Conservation (phyloP, 92 coral and sea anemone species). For the Micromussa lordhowensis region DNA sequence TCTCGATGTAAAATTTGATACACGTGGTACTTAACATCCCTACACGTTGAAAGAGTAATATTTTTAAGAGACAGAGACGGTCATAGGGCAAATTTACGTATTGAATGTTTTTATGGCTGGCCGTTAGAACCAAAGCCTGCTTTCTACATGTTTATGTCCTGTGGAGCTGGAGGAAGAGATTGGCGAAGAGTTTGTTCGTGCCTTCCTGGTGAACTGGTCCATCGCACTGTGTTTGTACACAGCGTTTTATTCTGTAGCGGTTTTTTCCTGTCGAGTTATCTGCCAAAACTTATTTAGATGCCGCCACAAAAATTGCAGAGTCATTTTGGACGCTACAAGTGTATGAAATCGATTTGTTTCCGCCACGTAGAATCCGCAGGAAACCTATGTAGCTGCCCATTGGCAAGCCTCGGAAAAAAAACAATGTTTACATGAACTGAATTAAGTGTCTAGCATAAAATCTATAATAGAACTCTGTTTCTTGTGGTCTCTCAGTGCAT, state of each 20-base stretch:
- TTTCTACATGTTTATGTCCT: too few relatives aligned
- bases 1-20: not conserved
- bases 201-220: too few relatives aligned
- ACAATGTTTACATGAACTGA: too few relatives aligned
- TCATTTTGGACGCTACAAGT: not conserved
- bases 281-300: too few relatives aligned
- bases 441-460: too few relatives aligned
- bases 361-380: constrained; percentile 2
- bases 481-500: not conserved
- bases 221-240: too few relatives aligned
- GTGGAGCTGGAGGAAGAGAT: too few relatives aligned
- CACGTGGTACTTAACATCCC: not conserved
- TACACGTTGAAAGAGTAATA: not conserved
- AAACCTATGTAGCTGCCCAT: not conserved
- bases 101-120: not conserved
- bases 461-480: too few relatives aligned
- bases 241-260: too few relatives aligned
- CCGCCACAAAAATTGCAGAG: not conserved
- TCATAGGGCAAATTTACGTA: not conserved
- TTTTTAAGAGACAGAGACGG: not conserved
- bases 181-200: too few relatives aligned
- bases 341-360: not conserved
- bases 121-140: too few relatives aligned
- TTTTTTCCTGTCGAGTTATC: too few relatives aligned
- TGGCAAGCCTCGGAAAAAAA: not conserved